Base-by-base conservation (phyloP, 2,888 invertebrate species). In the Megastigmus dorsalis region DNA sequence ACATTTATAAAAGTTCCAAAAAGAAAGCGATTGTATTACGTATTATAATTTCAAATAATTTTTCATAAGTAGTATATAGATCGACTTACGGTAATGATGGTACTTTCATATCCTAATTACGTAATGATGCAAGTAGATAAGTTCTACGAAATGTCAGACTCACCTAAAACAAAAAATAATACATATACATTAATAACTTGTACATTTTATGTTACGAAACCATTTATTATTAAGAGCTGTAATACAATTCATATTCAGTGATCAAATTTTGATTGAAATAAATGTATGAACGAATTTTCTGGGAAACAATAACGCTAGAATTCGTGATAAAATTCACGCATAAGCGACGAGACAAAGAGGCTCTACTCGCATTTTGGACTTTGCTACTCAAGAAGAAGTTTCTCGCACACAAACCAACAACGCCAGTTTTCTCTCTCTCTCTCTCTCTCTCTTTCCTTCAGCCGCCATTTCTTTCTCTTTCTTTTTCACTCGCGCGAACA, bases 401-500 rank as follows among this genome's bases (percentile, higher is more conserved):
- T 68, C 65, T 69, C 38, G 20, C 59, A 43, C 45, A n/a, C 63
- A 50, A 30, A 69, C 63, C 74, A 69, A 50, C 69, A 69, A 59
- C 65, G 43, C 48, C 43, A 43, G 60, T 59, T 50, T 65, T 18
- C 55, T 54, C 28, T 43, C 50, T 57, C 30, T 50, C 74, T 38
- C 41, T 23, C 54, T 41, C n/a, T 23, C 3, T 52, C 59, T 73
- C 50, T 10, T 15, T 45, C n/a, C 50, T 38, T 23, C 13, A n/a
- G n/a, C n/a, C n/a, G n/a, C n/a, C 38, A 23, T 55, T 45, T 55
- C 45, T 30, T 33, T 20, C 45, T 54, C 55, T n/a, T 59, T 59
- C 54, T 69, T 66, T 55, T 74, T 70, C 57, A 52, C 68, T 72
- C 55, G 52, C 77, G 69, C 69, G 69, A 74, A 78, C 69, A 74